Conservation (phyloP, 2,888 invertebrate species). For the Phymatocera aterrima region DNA sequence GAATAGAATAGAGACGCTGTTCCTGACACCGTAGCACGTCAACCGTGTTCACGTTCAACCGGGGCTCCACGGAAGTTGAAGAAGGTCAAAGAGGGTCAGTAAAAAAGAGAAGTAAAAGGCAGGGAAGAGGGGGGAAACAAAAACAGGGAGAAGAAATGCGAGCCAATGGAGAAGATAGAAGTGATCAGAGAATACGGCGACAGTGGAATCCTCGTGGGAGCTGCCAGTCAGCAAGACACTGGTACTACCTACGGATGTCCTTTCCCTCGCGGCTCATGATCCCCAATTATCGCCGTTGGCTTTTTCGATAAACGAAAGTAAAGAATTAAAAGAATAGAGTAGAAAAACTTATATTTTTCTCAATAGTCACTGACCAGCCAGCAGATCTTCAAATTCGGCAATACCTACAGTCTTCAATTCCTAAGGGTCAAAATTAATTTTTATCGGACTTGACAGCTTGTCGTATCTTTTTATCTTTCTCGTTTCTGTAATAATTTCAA, state of each 20-base stretch:
- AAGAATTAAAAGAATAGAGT: slow-evolving; percentile 43
- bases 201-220: slow-evolving; percentile 22
- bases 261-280: slow-evolving; percentile 39
- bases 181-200: slow-evolving; percentile 16
- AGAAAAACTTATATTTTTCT: no score
- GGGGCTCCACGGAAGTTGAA: not conserved
- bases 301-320: slow-evolving; percentile 44
- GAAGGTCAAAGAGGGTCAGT: slow-evolving; percentile 2
- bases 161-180: not conserved
- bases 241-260: slow-evolving; percentile 9
- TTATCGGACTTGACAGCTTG: no score
- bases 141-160: not conserved
- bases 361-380: no score
- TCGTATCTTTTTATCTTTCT: no score
- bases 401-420: no score
- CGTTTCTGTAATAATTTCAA: not conserved
- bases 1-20: not conserved
- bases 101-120: not conserved
- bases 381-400: no score
- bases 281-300: slow-evolving; percentile 44
- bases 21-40: not conserved
- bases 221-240: slow-evolving; percentile 24
- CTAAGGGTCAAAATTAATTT: no score
- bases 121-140: not conserved
- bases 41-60: not conserved